phyloP scores from a whole-genome alignment of 2,113 vertebrate species.

The Chaetura pelagica region DNA sequence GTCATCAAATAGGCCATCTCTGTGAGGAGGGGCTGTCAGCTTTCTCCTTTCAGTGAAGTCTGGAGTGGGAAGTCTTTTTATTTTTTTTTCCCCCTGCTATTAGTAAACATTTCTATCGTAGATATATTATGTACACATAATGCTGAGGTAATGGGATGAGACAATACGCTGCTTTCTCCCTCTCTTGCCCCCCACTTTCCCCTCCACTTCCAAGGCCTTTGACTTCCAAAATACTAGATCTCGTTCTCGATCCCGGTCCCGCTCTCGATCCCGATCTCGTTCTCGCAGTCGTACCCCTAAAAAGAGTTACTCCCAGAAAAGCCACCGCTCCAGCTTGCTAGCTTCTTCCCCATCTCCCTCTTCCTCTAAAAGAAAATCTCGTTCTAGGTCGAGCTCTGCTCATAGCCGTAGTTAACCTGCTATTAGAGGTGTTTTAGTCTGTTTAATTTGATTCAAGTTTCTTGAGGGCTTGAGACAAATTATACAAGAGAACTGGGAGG shows the following conservation, averaged over 20 bases:
- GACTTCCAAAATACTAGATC: constrained; percentile 65
- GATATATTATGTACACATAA: constrained; percentile 65
- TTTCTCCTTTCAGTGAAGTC: constrained; percentile 70
- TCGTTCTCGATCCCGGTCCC: constrained; percentile 64
- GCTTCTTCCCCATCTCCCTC: constrained; percentile 73
- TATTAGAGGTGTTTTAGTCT: constrained; percentile 45
- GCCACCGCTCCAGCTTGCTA: constrained; percentile 66
- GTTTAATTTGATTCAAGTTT: constrained; percentile 70
- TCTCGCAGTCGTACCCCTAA: constrained; percentile 75
- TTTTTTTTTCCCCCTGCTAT: constrained; percentile 51
- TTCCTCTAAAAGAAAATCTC: constrained; percentile 75
- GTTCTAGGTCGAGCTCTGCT: constrained; percentile 75
- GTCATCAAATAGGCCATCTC: constrained; percentile 71
- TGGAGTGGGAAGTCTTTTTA: constrained; percentile 65
- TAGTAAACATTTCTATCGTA: constrained; percentile 72
- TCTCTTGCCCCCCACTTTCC: constrained; percentile 16
- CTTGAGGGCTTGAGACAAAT: constrained; percentile 67
- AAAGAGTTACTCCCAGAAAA: constrained; percentile 75
- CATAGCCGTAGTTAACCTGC: constrained; percentile 75
- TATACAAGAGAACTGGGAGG: constrained; percentile 45
- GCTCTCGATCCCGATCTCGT: constrained; percentile 65
- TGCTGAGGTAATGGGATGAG: constrained; percentile 67
- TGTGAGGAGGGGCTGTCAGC: constrained; percentile 61
- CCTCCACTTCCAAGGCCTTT: constrained; percentile 66
- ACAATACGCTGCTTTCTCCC: constrained; percentile 62